Base-by-base conservation (phyloP, 2,888 invertebrate genomes). In the Mesochorus sp. region DNA sequence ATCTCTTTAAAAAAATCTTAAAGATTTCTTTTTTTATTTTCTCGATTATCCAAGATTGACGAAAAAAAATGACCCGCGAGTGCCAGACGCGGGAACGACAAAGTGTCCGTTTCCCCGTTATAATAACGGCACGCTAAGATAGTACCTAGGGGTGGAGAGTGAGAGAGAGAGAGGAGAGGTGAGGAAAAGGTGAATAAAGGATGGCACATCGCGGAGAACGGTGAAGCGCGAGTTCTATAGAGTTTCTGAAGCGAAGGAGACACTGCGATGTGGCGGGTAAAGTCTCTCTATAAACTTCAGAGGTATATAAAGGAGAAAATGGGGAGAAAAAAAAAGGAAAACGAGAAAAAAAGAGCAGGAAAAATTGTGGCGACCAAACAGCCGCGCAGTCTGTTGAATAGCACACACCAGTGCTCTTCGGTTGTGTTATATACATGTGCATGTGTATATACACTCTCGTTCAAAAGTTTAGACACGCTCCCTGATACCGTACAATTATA, bases 91-190 rank as follows among this genome's bases (percentile, higher is more conserved):
- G 47, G 39, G 1, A 2, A 42, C 53, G 19, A 53, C 53, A 53
- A 59, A 59, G 37, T 59, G 49, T 70, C 34, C 59, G 47, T 24
- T 70, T 70, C 47, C 49, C 70, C 59, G 70, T 59, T 70, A 59
- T 49, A 37, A 70, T 70, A 70, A 70, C 49, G 47, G 59, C 49
- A 37, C 17, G 24, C 24, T 19, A 21, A n/a, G n/a, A n/a, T n/a
- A n/a, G n/a, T n/a, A n/a, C n/a, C n/a, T n/a, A n/a, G n/a, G n/a
- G n/a, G n/a, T n/a, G n/a, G n/a, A n/a, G n/a, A n/a, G n/a, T 4
- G 17, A 10, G 47, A 37, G 59, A 6, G 19, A 34, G 42, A 53
- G 42, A 67, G 53, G 42, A 67, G 55, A 17, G 37, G 31, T 42
- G 53, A 53, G 39, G 28, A n/a, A n/a, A n/a, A n/a, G 26, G 24